Evolutionary conservation across 2,113 vertebrate species (phyloP).

Genomic region (Serranochromis macrocephalus): DNA sequence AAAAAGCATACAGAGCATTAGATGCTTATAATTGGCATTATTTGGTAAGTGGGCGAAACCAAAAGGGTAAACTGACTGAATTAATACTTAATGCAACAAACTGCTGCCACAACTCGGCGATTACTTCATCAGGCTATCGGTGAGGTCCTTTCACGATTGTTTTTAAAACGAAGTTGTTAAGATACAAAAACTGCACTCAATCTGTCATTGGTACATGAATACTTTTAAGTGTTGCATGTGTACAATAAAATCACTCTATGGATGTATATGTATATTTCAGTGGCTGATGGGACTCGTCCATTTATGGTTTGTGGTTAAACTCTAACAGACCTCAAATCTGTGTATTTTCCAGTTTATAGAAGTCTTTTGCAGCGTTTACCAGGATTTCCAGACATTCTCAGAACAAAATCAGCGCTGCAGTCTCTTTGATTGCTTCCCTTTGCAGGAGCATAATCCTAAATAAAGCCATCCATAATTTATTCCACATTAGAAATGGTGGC

Average conservation of each 20-base stretch:
- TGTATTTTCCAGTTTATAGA: not conserved
- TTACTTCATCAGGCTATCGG: not conserved
- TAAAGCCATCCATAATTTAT: slow-evolving; percentile 25
- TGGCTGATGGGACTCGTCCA: not conserved
- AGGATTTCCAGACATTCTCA: not conserved
- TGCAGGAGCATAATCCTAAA: slow-evolving; percentile 1
- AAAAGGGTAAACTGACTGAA: not conserved
- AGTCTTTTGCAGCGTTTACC: not conserved
- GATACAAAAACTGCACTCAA: not conserved
- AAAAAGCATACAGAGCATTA: not conserved
- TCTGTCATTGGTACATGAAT: not conserved
- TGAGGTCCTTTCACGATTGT: not conserved
- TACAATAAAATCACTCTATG: not conserved
- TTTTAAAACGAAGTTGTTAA: not conserved
- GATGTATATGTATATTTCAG: not conserved
- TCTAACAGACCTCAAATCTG: not conserved
- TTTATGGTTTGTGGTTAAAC: not conserved
- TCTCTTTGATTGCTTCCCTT: slow-evolving; percentile 14
- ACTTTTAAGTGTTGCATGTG: not conserved
- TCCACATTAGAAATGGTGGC: slow-evolving; percentile 10
- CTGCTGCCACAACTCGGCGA: not conserved
- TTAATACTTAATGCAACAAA: not conserved
- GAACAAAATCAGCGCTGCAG: not conserved
- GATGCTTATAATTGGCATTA: not conserved
- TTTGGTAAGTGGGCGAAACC: not conserved